Conservation (phyloP, 2,888 invertebrate genomes). For the Drosophila infuscata region DNA sequence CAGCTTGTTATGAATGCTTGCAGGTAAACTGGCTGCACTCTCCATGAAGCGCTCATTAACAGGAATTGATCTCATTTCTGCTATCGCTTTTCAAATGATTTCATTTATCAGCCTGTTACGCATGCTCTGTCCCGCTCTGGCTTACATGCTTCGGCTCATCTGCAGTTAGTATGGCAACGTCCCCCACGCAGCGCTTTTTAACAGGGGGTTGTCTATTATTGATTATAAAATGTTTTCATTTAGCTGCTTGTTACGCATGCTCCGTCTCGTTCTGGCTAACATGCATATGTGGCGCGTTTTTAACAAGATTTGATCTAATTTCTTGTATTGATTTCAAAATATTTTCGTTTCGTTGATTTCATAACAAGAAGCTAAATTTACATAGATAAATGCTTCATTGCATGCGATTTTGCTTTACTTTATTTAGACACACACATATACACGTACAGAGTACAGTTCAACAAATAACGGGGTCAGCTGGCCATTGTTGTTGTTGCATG, state of each 20-base stretch:
- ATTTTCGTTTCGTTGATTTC: slow-evolving; percentile 61
- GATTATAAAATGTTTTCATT: slow-evolving; percentile 55
- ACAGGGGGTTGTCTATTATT: slow-evolving; percentile 22
- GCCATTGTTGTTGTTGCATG: slow-evolving; percentile 65
- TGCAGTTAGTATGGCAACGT: slow-evolving; percentile 22
- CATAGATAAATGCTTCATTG: slow-evolving; percentile 51
- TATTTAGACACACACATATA: slow-evolving; percentile 12
- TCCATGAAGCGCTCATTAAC: neutral
- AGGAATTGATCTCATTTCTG: slow-evolving; percentile 18
- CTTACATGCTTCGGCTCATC: neutral
- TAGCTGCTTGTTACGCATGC: slow-evolving; percentile 1
- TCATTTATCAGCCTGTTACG: slow-evolving; percentile 27
- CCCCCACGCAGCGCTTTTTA: neutral
- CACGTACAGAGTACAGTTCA: slow-evolving; percentile 65
- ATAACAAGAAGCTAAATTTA: slow-evolving; percentile 24
- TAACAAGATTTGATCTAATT: slow-evolving; percentile 21
- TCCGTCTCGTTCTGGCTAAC: neutral
- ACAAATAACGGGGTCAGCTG: slow-evolving; percentile 77
- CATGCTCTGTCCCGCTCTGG: slow-evolving; percentile 11
- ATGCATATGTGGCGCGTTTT: neutral
- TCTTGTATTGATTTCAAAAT: slow-evolving; percentile 43
- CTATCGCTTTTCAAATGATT: slow-evolving; percentile 53
- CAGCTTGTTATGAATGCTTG: neutral
- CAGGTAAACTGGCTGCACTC: neutral
- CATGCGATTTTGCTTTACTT: slow-evolving; percentile 47